Evolutionary conservation across 1,140 invertebrate species (phyloP).

Genomic region (Coptotermes formosanus): DNA sequence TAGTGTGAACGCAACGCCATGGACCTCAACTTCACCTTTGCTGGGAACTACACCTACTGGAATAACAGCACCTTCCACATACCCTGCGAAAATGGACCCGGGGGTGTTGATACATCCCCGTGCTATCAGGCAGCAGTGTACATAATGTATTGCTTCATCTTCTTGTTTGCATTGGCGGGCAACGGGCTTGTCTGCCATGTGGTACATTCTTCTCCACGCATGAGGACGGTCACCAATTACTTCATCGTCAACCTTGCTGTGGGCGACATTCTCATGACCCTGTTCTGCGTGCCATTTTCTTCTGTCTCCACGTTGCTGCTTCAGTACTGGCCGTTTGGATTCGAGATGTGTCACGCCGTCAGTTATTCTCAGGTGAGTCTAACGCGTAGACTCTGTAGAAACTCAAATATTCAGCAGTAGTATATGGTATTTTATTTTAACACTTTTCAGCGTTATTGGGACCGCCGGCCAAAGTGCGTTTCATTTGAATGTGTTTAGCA

Average conservation of each 20-base stretch:
- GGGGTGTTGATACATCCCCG: constrained; percentile 37
- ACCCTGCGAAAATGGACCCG: background rate
- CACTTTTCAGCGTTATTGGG: too few relatives aligned
- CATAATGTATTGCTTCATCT: constrained; percentile 70
- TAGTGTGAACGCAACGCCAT: too few relatives aligned
- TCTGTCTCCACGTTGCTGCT: constrained; percentile 72
- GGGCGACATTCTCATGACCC: constrained; percentile 79
- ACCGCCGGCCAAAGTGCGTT: too few relatives aligned
- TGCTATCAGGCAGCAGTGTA: constrained; percentile 67
- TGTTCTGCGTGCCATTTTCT: constrained; percentile 85
- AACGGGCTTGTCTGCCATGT: constrained; percentile 83
- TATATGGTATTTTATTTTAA: too few relatives aligned
- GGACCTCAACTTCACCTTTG: background rate
- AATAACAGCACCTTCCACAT: background rate
- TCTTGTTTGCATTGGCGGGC: constrained; percentile 71
- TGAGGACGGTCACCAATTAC: constrained; percentile 85
- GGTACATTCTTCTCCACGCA: constrained; percentile 70
- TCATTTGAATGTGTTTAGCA: too few relatives aligned
- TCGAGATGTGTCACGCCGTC: constrained; percentile 70
- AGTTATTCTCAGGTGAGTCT: constrained; percentile 59
- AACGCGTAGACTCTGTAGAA: background rate
- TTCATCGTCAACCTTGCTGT: constrained; percentile 84
- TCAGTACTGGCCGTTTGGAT: constrained; percentile 82
- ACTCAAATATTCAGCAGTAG: background rate
- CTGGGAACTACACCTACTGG: background rate